These are phyloP conservation scores for Plebejus argus DNA, from an alignment of 2,888 invertebrate genomes.

Conservation along the genomic window DNA sequence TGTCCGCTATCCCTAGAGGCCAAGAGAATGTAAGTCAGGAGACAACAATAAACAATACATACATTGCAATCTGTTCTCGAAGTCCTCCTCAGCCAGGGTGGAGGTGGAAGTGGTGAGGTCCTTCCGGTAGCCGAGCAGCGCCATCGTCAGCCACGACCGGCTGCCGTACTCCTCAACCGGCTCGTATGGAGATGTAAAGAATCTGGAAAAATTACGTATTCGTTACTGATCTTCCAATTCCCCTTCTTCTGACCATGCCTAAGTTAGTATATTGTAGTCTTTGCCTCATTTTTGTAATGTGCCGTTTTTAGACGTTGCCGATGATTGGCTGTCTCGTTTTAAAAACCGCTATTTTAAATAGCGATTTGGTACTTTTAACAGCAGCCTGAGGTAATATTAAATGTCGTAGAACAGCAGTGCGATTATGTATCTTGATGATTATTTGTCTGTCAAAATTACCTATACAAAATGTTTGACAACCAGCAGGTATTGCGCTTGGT, in stretches of 20 bases:
- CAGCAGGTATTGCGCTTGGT: no score
- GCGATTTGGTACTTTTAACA: no score
- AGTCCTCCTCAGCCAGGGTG: conserved; percentile 82
- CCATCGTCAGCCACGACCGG: conserved; percentile 84
- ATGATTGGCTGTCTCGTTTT: not conserved
- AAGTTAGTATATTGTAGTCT: no score
- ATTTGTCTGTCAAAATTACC: no score
- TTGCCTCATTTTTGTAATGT: no score
- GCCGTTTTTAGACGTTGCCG: no score
- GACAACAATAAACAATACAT: conserved; percentile 35
- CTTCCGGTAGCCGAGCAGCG: conserved; percentile 84
- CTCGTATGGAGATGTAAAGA: conserved; percentile 76
- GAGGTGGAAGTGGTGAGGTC: conserved; percentile 81
- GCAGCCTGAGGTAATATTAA: no score
- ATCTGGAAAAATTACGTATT: conserved; percentile 53
- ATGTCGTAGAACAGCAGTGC: no score
- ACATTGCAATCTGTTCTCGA: conserved; percentile 65
- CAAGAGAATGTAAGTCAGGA: not conserved
- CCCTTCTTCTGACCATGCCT: no score
- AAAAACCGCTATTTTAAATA: no score
- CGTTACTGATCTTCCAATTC: not conserved
- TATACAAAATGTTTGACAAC: no score
- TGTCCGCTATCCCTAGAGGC: not conserved
- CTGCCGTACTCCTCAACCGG: conserved; percentile 59
- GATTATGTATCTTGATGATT: no score